These are phyloP conservation scores for Mus pahari DNA, from an alignment of 2,113 vertebrate genomes.

Conservation along the genomic window DNA sequence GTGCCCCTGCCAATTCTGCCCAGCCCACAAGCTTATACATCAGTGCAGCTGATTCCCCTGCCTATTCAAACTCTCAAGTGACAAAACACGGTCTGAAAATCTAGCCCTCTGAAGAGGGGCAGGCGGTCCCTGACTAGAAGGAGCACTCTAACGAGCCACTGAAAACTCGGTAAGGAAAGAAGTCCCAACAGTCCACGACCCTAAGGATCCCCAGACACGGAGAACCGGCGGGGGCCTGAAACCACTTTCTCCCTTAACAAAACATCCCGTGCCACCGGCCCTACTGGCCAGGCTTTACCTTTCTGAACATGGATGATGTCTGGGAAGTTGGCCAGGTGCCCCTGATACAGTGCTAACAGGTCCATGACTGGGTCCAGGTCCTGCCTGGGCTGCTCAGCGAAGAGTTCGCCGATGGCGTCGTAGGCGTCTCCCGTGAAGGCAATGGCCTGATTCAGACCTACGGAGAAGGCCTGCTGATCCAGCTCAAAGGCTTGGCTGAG, in stretches of 20 bases:
- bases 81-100: background rate
- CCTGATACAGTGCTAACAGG: conserved; percentile 96
- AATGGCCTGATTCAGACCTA: conserved; percentile 95
- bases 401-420: conserved; percentile 95
- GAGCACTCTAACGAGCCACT: background rate
- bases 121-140: background rate
- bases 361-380: conserved; percentile 97
- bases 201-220: background rate
- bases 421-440: conserved; percentile 96
- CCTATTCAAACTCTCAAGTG: background rate
- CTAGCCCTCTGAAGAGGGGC: background rate
- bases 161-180: background rate
- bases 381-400: conserved; percentile 95
- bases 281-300: conserved; percentile 88
- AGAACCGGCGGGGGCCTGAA: background rate
- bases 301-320: conserved; percentile 99
- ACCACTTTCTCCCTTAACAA: background rate
- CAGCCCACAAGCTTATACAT: conserved; percentile 5
- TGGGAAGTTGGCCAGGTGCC: conserved; percentile 98
- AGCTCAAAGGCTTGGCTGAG: conserved; percentile 97
- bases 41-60: background rate
- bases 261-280: background rate
- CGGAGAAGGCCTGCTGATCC: conserved; percentile 95
- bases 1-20: background rate
- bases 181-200: background rate